Conservation (phyloP, 2,113 vertebrate genomes). For the Antennarius striatus region DNA sequence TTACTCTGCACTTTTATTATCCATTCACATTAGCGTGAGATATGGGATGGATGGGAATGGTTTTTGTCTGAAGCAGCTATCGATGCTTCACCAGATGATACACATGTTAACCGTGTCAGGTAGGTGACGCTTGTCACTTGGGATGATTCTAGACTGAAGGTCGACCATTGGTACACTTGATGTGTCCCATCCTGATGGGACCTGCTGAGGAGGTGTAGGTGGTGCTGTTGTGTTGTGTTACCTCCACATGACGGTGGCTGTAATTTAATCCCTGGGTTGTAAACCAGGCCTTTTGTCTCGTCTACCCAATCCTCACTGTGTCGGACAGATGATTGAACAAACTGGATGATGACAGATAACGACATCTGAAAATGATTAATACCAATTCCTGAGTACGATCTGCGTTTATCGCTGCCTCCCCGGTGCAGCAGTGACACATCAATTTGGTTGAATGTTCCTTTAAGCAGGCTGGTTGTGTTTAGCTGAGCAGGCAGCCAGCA, state of each 20-base stretch:
- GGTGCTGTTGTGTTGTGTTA: no score
- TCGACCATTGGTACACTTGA: no score
- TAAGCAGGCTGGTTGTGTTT: conserved; percentile 53
- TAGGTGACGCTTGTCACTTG: no score
- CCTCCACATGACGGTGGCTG: no score
- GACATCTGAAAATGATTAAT: conserved; percentile 23
- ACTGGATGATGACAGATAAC: conserved; percentile 31
- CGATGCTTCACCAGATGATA: no score
- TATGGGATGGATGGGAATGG: no score
- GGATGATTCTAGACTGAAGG: no score
- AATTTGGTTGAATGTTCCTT: conserved; percentile 36
- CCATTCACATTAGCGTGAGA: no score
- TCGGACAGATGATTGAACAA: conserved; percentile 32
- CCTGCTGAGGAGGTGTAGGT: no score
- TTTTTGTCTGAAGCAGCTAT: no score
- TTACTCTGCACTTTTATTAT: background rate
- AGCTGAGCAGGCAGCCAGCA: conserved; percentile 47
- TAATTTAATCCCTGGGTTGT: background rate
- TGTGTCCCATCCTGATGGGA: no score
- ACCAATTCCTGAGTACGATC: conserved; percentile 26
- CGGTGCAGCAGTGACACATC: conserved; percentile 15
- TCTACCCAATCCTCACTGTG: conserved; percentile 15
- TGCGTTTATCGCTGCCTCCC: conserved; percentile 9
- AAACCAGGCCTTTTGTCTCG: background rate
- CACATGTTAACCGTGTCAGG: no score